Evolutionary conservation across 2,113 vertebrate species (phyloP), one percentile per base, ranked within the genome.

Genomic region (Pogona vitticeps): DNA sequence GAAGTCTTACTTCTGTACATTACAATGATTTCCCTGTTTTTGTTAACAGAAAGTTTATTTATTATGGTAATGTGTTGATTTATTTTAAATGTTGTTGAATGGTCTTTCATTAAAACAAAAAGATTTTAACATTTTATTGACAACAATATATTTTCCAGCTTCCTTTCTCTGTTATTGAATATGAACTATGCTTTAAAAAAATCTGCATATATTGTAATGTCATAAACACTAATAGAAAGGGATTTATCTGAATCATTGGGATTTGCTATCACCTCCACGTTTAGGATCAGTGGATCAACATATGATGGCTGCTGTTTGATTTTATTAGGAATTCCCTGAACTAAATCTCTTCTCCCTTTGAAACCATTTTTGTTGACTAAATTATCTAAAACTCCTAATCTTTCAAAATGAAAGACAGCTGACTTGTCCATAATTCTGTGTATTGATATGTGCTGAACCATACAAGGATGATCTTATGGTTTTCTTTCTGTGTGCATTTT

Each of bases 101-200:
- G 96, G 98, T 99, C 97, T 98, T 99, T 98, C 97, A 98, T 98
- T 97, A 98, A 98, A 98, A 96, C 65, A 67, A 95, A 68, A 26
- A 93, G 94, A 97, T 96, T 97, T 98, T 97, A 97, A 98, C 96
- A 97, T 98, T 98, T 98, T 95, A 95, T 97, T 96, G 95, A 92
- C 88, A 92, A 95, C 93, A 85, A 14, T 88, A 92, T 94, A 2
- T 80, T 93, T 91, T 89, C 90, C 92, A 87, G 68, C 67, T 13
- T 58, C 86, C 88, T 90, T 93, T 95, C 14, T 21, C 83, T 81
- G 83, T 88, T 93, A 85, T 92, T 90, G 79, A 88, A 91, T 90
- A 91, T 90, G 81, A 91, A 82, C 84, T 80, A 10, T 52, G 75
- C 77, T 59, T 91, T 84, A 84, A 68, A 86, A 92, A 78, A 88